Conservation (phyloP, 1,140 invertebrate genomes). For the Drosophila equinoxialis region DNA sequence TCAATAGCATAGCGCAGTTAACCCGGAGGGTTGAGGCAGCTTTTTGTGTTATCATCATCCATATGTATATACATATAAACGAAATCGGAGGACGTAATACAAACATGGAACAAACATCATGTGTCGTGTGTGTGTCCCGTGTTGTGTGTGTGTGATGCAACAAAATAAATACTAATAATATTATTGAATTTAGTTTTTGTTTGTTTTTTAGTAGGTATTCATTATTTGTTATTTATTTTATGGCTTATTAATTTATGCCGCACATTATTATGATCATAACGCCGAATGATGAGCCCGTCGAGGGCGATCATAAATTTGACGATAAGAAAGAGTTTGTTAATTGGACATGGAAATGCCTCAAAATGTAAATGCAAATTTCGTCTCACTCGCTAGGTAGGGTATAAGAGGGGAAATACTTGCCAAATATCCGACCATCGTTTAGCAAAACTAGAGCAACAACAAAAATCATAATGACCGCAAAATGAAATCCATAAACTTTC, state of each 20-base stretch:
- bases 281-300: neutral
- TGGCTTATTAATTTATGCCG: constrained; percentile 53
- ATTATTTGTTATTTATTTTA: constrained; percentile 43
- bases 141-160: constrained; percentile 32
- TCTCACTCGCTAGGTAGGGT: neutral
- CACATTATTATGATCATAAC: constrained; percentile 40
- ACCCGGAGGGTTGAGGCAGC: neutral
- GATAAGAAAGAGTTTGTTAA: constrained; percentile 29
- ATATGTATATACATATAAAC: neutral
- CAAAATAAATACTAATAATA: constrained; percentile 12
- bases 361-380: constrained; percentile 23
- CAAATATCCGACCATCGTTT: constrained; percentile 23
- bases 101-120: constrained; percentile 34
- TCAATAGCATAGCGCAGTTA: neutral
- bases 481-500: constrained; percentile 32
- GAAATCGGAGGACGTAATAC: neutral
- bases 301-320: constrained; percentile 8
- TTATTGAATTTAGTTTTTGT: neutral
- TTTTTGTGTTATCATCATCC: neutral
- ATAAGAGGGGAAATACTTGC: constrained; percentile 26
- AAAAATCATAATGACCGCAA: constrained; percentile 14
- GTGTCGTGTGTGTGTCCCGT: neutral
- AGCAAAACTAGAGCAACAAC: constrained; percentile 33
- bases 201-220: constrained; percentile 18
- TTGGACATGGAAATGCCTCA: constrained; percentile 15